Evolutionary conservation across 2,888 invertebrate species (phyloP).

Genomic region (Colletes collaris): DNA sequence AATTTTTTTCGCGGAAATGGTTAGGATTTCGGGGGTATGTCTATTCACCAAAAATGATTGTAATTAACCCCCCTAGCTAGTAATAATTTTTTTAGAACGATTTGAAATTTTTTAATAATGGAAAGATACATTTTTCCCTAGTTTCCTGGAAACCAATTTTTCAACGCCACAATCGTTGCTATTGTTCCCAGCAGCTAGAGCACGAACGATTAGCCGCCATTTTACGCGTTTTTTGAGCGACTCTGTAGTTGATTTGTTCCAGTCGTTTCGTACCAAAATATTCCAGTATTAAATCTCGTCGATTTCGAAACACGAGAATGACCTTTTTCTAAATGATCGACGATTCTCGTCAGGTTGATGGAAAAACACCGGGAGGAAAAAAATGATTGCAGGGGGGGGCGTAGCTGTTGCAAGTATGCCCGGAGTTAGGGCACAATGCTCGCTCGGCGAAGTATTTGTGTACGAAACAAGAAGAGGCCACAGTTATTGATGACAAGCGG

Average conservation of each 20-base stretch:
- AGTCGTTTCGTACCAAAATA: neutral
- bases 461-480: slow-evolving; percentile 24
- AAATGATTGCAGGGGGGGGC: neutral
- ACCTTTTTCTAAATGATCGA: neutral
- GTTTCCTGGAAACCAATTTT: too few species aligned
- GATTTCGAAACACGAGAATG: slow-evolving; percentile 1
- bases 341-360: neutral
- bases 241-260: neutral
- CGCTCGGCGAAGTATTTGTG: slow-evolving; percentile 16
- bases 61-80: too few species aligned
- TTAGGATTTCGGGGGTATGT: too few species aligned
- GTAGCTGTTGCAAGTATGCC: neutral
- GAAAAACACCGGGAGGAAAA: neutral
- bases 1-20: too few species aligned
- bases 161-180: too few species aligned
- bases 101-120: too few species aligned
- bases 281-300: slow-evolving; percentile 7
- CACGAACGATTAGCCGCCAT: neutral
- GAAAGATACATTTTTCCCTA: too few species aligned
- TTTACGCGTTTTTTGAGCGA: neutral
- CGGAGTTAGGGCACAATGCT: neutral
- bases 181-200: too few species aligned
- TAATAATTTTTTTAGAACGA: too few species aligned
- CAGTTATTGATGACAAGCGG: slow-evolving; percentile 34
- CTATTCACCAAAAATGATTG: too few species aligned